phyloP scores from a whole-genome alignment of 2,888 invertebrate species.

The Tachina fera region DNA sequence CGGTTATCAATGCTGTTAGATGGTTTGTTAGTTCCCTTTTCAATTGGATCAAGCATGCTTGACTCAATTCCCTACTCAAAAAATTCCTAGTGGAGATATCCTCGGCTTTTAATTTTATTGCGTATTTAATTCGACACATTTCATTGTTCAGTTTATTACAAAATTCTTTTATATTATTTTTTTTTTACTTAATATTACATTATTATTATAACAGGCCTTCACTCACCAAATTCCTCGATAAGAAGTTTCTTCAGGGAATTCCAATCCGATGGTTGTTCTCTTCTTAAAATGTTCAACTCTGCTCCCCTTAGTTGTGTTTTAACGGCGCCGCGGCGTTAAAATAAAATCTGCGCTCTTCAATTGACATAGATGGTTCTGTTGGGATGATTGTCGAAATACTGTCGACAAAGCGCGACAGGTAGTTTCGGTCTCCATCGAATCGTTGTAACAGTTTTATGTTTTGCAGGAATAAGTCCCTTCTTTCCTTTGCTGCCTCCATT shows the following conservation, averaged over 20 bases:
- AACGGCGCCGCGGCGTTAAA: too few relatives aligned
- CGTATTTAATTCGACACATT: too few relatives aligned
- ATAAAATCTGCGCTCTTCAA: slow-evolving; percentile 48
- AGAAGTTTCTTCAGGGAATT: slow-evolving; percentile 23
- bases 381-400: slow-evolving; percentile 41
- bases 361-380: background rate
- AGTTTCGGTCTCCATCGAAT: slow-evolving; percentile 48
- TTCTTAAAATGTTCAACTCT: slow-evolving; percentile 30
- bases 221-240: slow-evolving; percentile 35
- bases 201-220: slow-evolving; percentile 23
- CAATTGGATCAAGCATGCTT: slow-evolving; percentile 5
- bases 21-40: slow-evolving; percentile 39
- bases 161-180: background rate
- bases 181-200: slow-evolving; percentile 43
- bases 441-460: slow-evolving; percentile 41
- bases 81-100: too few relatives aligned
- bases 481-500: slow-evolving; percentile 36
- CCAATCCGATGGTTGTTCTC: slow-evolving; percentile 47
- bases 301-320: slow-evolving; percentile 7
- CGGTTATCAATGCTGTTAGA: slow-evolving; percentile 32
- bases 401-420: slow-evolving; percentile 39
- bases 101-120: too few relatives aligned
- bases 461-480: slow-evolving; percentile 41
- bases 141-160: too few relatives aligned
- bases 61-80: slow-evolving; percentile 22